These are phyloP conservation scores for Megalurothrips usitatus DNA, from an alignment of 2,888 invertebrate species.

Conservation along the genomic window DNA sequence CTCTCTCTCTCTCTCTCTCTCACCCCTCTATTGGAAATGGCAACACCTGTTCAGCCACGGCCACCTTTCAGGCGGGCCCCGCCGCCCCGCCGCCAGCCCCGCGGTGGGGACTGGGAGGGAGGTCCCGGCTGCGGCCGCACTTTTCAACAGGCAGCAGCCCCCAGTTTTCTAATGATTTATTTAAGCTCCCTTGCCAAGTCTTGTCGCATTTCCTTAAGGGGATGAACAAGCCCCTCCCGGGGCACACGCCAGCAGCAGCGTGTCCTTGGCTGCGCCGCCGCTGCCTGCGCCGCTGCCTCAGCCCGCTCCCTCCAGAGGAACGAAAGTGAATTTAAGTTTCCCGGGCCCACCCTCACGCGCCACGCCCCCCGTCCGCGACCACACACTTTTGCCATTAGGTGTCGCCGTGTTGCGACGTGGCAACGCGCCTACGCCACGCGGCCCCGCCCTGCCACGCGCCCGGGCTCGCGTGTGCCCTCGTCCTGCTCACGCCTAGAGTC, in stretches of 20 bases:
- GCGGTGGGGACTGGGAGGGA: neutral
- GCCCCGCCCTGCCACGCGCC: neutral
- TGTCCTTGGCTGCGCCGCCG: neutral
- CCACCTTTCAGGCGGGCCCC: too few species aligned
- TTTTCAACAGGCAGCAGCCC: neutral
- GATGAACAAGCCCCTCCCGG: neutral
- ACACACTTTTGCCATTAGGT: neutral
- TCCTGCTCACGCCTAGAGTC: neutral
- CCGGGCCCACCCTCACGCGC: neutral
- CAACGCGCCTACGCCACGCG: neutral
- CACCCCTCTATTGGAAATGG: too few species aligned
- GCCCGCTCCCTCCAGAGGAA: neutral
- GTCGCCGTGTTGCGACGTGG: neutral
- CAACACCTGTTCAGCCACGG: too few species aligned
- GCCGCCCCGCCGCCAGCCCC: too few species aligned
- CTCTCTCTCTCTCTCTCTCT: neutral
- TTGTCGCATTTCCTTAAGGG: neutral
- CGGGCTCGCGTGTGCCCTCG: neutral
- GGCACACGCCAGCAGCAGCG: neutral
- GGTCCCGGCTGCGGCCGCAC: neutral
- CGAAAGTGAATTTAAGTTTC: constrained; percentile 13
- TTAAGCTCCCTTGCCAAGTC: neutral
- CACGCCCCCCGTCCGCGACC: neutral
- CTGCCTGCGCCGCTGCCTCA: neutral
- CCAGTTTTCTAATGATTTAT: constrained; percentile 23